Evolutionary conservation across 2,113 vertebrate genomes (phyloP), one percentile per base, ranked within the genome.

Genomic region (Bolborhynchus lineola): DNA sequence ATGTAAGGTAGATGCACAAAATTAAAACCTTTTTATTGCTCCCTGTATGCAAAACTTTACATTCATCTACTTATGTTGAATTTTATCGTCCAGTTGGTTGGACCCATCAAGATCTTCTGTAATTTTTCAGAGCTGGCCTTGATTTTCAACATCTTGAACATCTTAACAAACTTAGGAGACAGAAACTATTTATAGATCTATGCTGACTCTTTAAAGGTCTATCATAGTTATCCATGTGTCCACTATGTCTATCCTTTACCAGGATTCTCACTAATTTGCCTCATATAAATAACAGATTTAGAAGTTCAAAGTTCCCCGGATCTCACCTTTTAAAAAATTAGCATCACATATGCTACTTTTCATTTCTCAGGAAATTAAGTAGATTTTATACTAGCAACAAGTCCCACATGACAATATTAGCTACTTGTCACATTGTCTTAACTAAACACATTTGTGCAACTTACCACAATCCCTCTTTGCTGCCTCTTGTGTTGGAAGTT

Each of bases 381-480:
- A 80, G 28, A 52, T 35, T 46, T 80, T 26, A 60, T 14, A 13
- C 9, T 23, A 62, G 20, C 2, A 44, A 57, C 53, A 71, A 16
- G 4, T 46, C 44, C 21, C 21, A 31, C 24, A 53, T 2, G 5
- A 23, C 14, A 41, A 4, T 64, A 60, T 21, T 41, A 81, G 28
- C 39, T 21, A 55, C 14, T 31, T n/a, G 23, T 71, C 20, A 6
- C 67, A 63, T n/a, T 71, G 20, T 64, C 69, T 64, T 28, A 68
- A 21, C 5, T 59, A 39, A 84, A 63, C 2, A 14, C 0, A 0
- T 13, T 17, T 4, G 2, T 68, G 20, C 16, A 89, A 60, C 5
- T 60, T 8, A 15, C 26, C 52, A 72, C 14, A 59, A 13, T 5
- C 17, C n/a, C 15, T 64, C 39, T 83, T 57, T 76, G 46, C 68